These are phyloP conservation scores for Enchytraeus crypticus DNA, from an alignment of 2,888 invertebrate genomes.

Conservation along the genomic window DNA sequence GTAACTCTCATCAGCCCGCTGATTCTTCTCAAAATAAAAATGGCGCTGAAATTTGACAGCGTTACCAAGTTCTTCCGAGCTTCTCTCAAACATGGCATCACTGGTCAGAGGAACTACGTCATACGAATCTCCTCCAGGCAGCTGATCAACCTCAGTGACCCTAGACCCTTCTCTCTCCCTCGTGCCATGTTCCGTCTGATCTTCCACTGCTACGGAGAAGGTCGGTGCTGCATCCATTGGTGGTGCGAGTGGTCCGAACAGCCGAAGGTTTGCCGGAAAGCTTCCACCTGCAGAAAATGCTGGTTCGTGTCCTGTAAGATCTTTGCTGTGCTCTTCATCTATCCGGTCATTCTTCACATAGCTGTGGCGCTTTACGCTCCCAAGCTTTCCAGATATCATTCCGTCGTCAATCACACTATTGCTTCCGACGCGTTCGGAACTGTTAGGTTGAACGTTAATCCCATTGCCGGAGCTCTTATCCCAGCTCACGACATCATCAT, in stretches of 20 bases:
- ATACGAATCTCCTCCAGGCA: constrained; percentile 29
- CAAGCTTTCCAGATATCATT: constrained; percentile 15
- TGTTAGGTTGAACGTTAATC: constrained; percentile 20
- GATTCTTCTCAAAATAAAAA: constrained; percentile 23
- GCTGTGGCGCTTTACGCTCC: constrained; percentile 25
- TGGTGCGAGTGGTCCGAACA: constrained; percentile 29
- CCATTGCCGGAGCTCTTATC: constrained; percentile 18
- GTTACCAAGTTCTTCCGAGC: constrained; percentile 30
- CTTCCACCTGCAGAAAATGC: constrained; percentile 16
- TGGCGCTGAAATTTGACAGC: constrained; percentile 21
- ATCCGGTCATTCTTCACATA: constrained; percentile 23
- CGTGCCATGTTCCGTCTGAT: constrained; percentile 24
- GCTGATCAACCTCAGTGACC: constrained; percentile 28
- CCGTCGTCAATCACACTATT: constrained; percentile 13
- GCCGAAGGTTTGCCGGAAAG: constrained; percentile 19
- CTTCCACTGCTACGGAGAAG: constrained; percentile 30
- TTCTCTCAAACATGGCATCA: constrained; percentile 30
- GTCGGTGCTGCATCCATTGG: constrained; percentile 30
- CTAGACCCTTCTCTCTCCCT: constrained; percentile 27
- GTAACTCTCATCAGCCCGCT: constrained; percentile 27
- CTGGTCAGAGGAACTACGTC: constrained; percentile 31
- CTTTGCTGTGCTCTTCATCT: constrained; percentile 22
- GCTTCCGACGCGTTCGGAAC: constrained; percentile 10
- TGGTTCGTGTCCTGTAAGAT: constrained; percentile 24
- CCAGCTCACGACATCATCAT: constrained; percentile 13